Evolutionary conservation across 2,113 vertebrate species (phyloP).

Genomic region (Sapayoa aenigma): DNA sequence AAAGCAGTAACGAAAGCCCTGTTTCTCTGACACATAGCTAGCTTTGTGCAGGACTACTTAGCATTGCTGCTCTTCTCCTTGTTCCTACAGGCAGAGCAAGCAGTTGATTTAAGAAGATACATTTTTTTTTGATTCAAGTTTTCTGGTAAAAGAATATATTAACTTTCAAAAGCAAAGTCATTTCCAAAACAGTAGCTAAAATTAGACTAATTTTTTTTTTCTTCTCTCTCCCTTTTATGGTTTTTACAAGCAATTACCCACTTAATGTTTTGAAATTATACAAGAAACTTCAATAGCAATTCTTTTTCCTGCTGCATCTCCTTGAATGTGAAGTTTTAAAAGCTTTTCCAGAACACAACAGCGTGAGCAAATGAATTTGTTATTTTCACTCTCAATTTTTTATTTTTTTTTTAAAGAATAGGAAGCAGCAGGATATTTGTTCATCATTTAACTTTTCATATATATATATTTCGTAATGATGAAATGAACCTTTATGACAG

Average conservation of each 20-base stretch:
- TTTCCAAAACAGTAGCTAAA: slow-evolving; percentile 42
- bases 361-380: slow-evolving; percentile 21
- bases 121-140: background rate
- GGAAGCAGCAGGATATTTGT: background rate
- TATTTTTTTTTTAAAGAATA: slow-evolving; percentile 23
- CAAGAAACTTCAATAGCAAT: slow-evolving; percentile 14
- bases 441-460: background rate
- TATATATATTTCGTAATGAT: background rate
- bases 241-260: slow-evolving; percentile 63
- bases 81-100: background rate
- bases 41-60: background rate
- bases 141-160: slow-evolving; percentile 14
- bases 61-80: background rate
- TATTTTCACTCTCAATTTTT: background rate
- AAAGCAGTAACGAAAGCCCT: background rate
- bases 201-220: background rate
- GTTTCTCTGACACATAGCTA: background rate
- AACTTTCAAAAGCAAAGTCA: slow-evolving; percentile 36
- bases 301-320: slow-evolving; percentile 23
- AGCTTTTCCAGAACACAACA: slow-evolving; percentile 36
- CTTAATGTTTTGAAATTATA: slow-evolving; percentile 52
- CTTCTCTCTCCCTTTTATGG: background rate
- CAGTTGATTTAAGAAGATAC: background rate
- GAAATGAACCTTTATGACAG: background rate
- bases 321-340: slow-evolving; percentile 40